Evolutionary conservation across 1,140 invertebrate genomes (phyloP).

Genomic region (Bombus turneri): DNA sequence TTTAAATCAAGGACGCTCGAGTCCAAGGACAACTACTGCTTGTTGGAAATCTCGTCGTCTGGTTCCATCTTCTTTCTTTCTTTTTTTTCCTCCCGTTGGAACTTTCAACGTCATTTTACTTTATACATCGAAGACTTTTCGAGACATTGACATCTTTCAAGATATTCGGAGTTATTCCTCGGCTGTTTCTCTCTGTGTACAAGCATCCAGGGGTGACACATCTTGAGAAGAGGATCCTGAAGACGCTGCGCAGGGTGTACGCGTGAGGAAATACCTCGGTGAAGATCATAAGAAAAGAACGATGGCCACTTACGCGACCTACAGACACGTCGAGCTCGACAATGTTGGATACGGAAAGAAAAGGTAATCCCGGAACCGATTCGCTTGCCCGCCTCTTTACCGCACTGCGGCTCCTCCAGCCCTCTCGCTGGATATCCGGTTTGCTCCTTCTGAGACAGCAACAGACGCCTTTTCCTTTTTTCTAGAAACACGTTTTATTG

Average conservation of each 20-base stretch:
- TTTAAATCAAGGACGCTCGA: too few relatives aligned
- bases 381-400: background rate
- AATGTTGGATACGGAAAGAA: conserved; percentile 88
- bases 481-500: background rate
- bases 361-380: conserved; percentile 81
- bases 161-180: too few relatives aligned
- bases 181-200: conserved; percentile 13
- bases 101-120: too few relatives aligned
- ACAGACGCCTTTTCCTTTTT: background rate
- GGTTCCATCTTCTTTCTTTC: too few relatives aligned
- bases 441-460: background rate
- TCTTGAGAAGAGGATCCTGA: background rate
- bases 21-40: too few relatives aligned
- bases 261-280: conserved; percentile 14
- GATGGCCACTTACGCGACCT: conserved; percentile 88
- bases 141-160: too few relatives aligned
- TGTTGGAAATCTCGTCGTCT: too few relatives aligned
- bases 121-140: too few relatives aligned
- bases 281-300: conserved; percentile 24
- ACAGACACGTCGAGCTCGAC: conserved; percentile 88
- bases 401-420: conserved; percentile 52
- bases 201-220: background rate
- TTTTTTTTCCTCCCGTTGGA: too few relatives aligned
- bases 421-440: background rate
- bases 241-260: conserved; percentile 3